phyloP scores from a whole-genome alignment of 2,888 invertebrate genomes.

The Dendrolimus pini region DNA sequence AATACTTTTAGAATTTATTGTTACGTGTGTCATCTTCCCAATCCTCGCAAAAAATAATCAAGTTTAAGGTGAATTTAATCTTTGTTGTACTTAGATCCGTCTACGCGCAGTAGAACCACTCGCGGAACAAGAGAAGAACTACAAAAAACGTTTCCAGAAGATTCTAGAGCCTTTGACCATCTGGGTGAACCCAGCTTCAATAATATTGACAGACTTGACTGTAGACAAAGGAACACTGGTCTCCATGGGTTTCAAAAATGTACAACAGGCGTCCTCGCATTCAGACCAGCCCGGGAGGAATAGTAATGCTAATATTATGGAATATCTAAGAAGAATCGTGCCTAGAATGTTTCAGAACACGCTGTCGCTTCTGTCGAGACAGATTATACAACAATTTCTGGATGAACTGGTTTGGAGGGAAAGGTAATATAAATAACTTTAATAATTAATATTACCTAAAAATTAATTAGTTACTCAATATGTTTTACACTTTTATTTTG shows the following conservation, averaged over 20 bases:
- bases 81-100: conserved; percentile 66
- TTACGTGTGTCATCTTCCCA: too few species aligned
- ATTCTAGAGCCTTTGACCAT: conserved; percentile 86
- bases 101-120: conserved; percentile 90
- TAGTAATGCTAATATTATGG: conserved; percentile 88
- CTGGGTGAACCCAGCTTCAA: conserved; percentile 88
- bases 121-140: conserved; percentile 85
- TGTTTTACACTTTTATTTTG: conserved; percentile 8
- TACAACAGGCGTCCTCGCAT: conserved; percentile 79
- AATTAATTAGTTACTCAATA: too few species aligned
- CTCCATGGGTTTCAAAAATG: conserved; percentile 86
- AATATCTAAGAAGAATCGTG: conserved; percentile 88
- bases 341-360: conserved; percentile 95
- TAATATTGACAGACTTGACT: conserved; percentile 87
- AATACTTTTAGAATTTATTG: too few species aligned
- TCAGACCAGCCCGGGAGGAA: conserved; percentile 66
- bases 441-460: too few species aligned
- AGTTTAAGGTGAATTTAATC: too few species aligned
- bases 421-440: conserved; percentile 30
- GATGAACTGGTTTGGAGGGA: conserved; percentile 95
- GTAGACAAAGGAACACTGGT: conserved; percentile 88
- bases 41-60: too few species aligned
- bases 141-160: conserved; percentile 88
- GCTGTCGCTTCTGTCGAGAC: conserved; percentile 85
- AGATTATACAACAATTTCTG: conserved; percentile 93